Evolutionary conservation across 1,140 invertebrate genomes (phyloP).

Genomic region (Sycophila sp.): DNA sequence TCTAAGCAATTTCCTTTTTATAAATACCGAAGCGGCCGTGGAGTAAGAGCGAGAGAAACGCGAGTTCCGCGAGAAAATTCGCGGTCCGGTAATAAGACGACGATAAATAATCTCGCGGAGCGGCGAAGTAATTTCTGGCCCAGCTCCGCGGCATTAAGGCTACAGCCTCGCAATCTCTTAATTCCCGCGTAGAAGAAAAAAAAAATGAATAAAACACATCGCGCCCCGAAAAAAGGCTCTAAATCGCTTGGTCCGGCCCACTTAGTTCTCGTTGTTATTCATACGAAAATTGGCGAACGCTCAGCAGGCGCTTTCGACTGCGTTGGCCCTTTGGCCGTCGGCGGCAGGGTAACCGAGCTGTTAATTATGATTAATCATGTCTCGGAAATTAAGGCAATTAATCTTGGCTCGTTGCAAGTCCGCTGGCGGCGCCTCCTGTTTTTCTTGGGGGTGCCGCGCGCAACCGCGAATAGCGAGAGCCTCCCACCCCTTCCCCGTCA

Average conservation of each 20-base stretch:
- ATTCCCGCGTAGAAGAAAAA: slow-evolving; percentile 56
- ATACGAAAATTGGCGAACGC: no score
- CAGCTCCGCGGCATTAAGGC: slow-evolving; percentile 56
- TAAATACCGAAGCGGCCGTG: not conserved
- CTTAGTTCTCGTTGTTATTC: slow-evolving; percentile 8
- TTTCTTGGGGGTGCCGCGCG: not conserved
- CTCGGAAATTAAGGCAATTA: slow-evolving; percentile 65
- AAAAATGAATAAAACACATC: not conserved
- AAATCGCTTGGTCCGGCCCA: not conserved
- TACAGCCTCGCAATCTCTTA: slow-evolving; percentile 63
- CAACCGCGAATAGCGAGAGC: not conserved
- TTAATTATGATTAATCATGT: slow-evolving; percentile 65
- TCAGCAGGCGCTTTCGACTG: slow-evolving; percentile 18
- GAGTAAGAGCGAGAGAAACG: not conserved
- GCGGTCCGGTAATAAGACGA: slow-evolving; percentile 49
- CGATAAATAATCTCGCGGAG: slow-evolving; percentile 62
- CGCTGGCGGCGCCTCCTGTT: no score
- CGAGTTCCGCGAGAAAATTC: slow-evolving; percentile 25
- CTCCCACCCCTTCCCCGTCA: not conserved
- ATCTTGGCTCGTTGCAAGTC: slow-evolving; percentile 49
- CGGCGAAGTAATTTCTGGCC: slow-evolving; percentile 60
- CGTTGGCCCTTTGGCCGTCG: slow-evolving; percentile 21
- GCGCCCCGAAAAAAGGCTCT: no score
- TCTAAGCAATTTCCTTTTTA: not conserved
- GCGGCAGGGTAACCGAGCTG: slow-evolving; percentile 46